Evolutionary conservation across 1,140 invertebrate genomes (phyloP).

Genomic region (Vanessa tameamea): DNA sequence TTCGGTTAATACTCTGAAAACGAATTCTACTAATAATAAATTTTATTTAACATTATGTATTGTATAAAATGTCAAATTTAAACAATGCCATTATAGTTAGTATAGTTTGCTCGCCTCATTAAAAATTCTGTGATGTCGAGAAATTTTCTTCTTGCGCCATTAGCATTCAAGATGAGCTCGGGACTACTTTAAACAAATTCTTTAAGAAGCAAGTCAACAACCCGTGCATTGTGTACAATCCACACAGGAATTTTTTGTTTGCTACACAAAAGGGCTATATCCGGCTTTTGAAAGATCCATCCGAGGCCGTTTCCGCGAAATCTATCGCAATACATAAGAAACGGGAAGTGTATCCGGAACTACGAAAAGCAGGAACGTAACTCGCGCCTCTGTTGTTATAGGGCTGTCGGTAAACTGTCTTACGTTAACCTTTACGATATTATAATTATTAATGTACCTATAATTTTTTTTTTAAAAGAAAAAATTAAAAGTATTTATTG

Average conservation of each 20-base stretch:
- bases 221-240: constrained; percentile 54
- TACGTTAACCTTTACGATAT: no score
- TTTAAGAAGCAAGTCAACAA: constrained; percentile 64
- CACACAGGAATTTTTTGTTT: constrained; percentile 58
- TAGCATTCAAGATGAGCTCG: constrained; percentile 50
- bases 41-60: constrained; percentile 9
- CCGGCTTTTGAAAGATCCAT: constrained; percentile 62
- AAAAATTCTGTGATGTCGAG: constrained; percentile 47
- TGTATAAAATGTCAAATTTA: constrained; percentile 17
- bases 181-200: constrained; percentile 57
- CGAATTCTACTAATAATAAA: background rate
- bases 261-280: constrained; percentile 73
- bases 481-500: background rate
- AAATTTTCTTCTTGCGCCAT: constrained; percentile 50
- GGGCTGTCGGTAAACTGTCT: constrained; percentile 41
- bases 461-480: background rate
- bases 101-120: constrained; percentile 41
- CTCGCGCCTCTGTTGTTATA: constrained; percentile 51
- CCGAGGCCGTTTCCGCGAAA: constrained; percentile 70
- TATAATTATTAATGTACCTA: no score
- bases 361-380: constrained; percentile 65
- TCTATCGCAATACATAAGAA: constrained; percentile 73
- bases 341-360: constrained; percentile 77
- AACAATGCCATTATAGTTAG: constrained; percentile 20
- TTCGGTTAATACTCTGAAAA: background rate